Base-by-base conservation (phyloP, 2,113 vertebrate genomes). In the Chionis minor region DNA sequence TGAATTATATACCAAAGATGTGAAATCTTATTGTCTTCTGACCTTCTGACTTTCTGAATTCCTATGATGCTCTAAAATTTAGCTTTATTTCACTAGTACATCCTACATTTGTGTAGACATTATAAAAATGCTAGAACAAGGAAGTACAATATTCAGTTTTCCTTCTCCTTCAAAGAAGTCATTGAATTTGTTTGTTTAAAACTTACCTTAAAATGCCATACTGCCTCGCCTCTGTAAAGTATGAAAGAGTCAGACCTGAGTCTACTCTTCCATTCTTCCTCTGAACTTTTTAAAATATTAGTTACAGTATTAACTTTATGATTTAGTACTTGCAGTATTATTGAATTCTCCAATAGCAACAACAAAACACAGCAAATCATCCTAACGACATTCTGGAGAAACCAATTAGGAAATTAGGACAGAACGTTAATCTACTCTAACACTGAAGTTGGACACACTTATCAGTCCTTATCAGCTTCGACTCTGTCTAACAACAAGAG, bases 341-440 rank as follows among this genome's bases (percentile, higher is more conserved):
- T 89, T 88, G 83, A 92, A 77, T 96, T 94, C 79, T 83, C 44
- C 58, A 88, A 84, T 40, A 75, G 49, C 61, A 81, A 23, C 40
- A 82, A 66, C 33, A 71, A 92, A 96, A 79, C 33, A 40, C 42
- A 88, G 38, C 67, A 96, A 93, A 93, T 92, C 47, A 86, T 69
- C 14, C 27, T 93, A 96, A 86, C 84, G 69, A 74, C 80, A 86
- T 90, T 86, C 61, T 79, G 56, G 16, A 93, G 61, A 95, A 96
- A 89, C 61, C 61, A 93, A 88, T 86, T 90, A 92, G 63, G 72
- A 96, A 94, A 93, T 93, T 83, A 92, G 72, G 72, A 84, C 44
- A 91, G 47, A 86, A 71, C 4, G 40, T 92, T 94, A 95, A 95
- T 90, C 75, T 90, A 74, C 65, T 71, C 33, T 92, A 92, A 95